A percentile compares a stretch with the other conserved stretches of the same genome.
Conservation (phyloP, 2,888 invertebrate species). For the Drosophila aldrichi region DNA sequence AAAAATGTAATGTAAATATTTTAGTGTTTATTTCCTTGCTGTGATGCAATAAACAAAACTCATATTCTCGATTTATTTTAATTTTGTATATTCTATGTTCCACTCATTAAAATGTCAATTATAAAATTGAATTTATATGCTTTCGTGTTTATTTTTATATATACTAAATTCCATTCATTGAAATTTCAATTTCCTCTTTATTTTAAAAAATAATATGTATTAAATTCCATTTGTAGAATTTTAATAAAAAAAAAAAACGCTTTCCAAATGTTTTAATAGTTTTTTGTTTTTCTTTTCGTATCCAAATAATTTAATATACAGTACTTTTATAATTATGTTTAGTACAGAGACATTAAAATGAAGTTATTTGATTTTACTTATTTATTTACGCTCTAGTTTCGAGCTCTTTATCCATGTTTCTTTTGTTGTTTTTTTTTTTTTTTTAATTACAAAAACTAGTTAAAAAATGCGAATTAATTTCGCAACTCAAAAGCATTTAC, state of each 20-base stretch:
- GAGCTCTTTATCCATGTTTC: constrained; percentile 47
- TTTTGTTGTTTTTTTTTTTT: constrained; percentile 34
- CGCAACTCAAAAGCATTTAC: constrained; percentile 71
- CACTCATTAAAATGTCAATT: constrained; percentile 63
- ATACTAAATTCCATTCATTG: constrained; percentile 46
- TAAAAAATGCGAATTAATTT: constrained; percentile 66
- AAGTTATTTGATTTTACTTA: constrained; percentile 58
- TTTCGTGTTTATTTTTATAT: constrained; percentile 39
- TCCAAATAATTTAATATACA: constrained; percentile 80
- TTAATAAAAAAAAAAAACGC: constrained; percentile 24
- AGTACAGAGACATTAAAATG: constrained; percentile 77
- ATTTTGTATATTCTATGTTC: not conserved
- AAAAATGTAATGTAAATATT: constrained; percentile 27
- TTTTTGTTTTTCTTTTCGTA: constrained; percentile 52
- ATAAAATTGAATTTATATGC: constrained; percentile 23
- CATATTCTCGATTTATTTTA: not conserved
- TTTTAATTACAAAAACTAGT: constrained; percentile 83
- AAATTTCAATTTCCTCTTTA: constrained; percentile 14
- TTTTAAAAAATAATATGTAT: constrained; percentile 13
- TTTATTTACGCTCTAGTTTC: constrained; percentile 74
- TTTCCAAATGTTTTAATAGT: constrained; percentile 7
- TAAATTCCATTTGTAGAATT: constrained; percentile 46
- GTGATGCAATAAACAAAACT: no score
- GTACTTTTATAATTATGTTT: constrained; percentile 79
- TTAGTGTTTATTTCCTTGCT: constrained; percentile 23